phyloP scores from a whole-genome alignment of 2,888 invertebrate species.

The Actias luna region DNA sequence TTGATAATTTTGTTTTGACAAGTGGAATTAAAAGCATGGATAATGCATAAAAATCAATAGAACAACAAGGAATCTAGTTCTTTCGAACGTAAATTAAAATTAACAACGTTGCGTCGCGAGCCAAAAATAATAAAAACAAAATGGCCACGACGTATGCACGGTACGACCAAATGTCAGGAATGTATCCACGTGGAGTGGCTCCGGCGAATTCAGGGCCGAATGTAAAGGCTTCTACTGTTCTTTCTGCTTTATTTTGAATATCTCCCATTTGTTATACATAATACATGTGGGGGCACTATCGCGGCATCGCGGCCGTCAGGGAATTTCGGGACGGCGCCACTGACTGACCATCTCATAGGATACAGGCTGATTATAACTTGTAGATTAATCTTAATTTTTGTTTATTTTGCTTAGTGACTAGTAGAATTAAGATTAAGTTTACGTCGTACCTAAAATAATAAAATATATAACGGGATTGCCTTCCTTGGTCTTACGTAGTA shows the following conservation, averaged over 20 bases:
- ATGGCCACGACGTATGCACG: constrained; percentile 55
- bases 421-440: not conserved
- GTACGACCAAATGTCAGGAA: constrained; percentile 64
- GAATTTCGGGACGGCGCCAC: constrained; percentile 78
- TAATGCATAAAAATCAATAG: not conserved
- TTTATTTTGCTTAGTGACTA: not conserved
- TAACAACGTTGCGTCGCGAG: constrained; percentile 54
- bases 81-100: constrained; percentile 26
- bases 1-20: not conserved
- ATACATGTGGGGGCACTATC: constrained; percentile 76
- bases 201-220: constrained; percentile 63
- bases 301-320: constrained; percentile 71
- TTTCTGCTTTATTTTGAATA: constrained; percentile 75
- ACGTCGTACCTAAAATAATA: not conserved
- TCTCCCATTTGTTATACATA: constrained; percentile 81
- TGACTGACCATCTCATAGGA: constrained; percentile 43
- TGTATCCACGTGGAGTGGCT: constrained; percentile 63
- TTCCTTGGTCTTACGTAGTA: not conserved
- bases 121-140: constrained; percentile 57
- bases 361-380: constrained; percentile 57
- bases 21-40: not conserved
- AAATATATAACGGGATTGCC: not conserved
- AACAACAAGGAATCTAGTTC: constrained; percentile 28
- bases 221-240: constrained; percentile 55
- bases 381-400: not conserved